Evolutionary conservation across 2,888 invertebrate species (phyloP), one percentile per base, ranked within the genome.

Genomic region (Galeopsomyia nigrocyanea): DNA sequence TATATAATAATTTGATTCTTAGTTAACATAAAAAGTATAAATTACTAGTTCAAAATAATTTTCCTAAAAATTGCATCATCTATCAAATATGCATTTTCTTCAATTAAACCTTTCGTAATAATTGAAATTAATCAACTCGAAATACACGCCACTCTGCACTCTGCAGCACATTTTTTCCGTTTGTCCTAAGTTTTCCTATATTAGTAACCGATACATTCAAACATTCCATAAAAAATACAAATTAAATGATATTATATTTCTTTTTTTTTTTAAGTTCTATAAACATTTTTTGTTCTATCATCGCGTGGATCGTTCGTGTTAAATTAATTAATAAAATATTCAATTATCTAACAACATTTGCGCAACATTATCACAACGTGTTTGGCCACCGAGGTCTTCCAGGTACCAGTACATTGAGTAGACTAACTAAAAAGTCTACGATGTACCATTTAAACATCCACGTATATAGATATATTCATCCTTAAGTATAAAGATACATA

Each of bases 361-460:
- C 56, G 61, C 71, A 73, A 73, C 63, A 70, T 77, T 75, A 77
- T 76, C 72, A 76, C 75, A 76, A 75, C 55, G 55, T 66, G 67
- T 64, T 72, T 69, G 55, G 74, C 62, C 39, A 66, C 64, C 62
- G 60, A 53, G 74, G 69, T 71, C 14, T 71, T 68, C 49, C 50
- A 75, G 70, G 53, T 55, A 62, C 55, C 57, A 13, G 46, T 65
- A 65, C 31, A 68, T 58, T 65, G 14, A 55, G 2, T 19, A 58
- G 19, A 68, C 71, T 70, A 63, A 65, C 65, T 62, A 57, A 70
- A 26, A 66, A 72, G 70, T 70, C 50, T 51, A 58, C 22, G 17
- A 56, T 71, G 46, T 62, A 73, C 53, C 53, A 2, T 39, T 49
- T 26, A 13, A 67, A 75, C 58, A 17, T 71, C 61, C 53, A 70